Evolutionary conservation across 2,113 vertebrate species (phyloP), one percentile per base, ranked within the genome.

Genomic region (Oncorhynchus gorbuscha): DNA sequence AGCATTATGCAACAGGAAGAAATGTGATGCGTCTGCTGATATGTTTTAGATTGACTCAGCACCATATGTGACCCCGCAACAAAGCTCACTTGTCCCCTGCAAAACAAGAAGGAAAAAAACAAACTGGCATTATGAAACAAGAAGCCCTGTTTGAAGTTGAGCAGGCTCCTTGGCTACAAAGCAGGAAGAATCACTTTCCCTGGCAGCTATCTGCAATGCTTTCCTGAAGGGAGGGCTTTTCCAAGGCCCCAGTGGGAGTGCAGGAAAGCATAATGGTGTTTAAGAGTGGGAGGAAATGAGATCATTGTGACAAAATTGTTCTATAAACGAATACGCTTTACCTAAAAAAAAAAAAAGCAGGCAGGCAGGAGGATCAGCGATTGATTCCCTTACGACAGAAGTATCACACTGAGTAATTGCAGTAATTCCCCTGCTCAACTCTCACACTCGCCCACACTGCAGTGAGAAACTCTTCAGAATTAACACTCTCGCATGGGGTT

Each of bases 11-110:
- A 93, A 94, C 81, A 84, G 24, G 65, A 65, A 81, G 83, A 91
- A 89, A 91, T 89, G 86, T 82, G 90, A 91, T 86, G 88, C 81
- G 84, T 89, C 90, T 88, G 83, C 87, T 90, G 91, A 92, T 92
- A 82, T 79, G 82, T 45, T 45, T 45, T 11, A 45, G 39, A 90
- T 86, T 86, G 81, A 67, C 81, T 80, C 67, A 65, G 75, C 69
- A 80, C 76, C 82, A 81, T 75, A 82, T 81, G 76, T 77, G 67
- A 88, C 83, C 32, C 68, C 64, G 78, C 67, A 87, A 88, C 86
- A 91, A 90, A 85, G 86, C 84, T 51, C 74, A 28, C 76, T 87
- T 92, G 87, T 92, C 62, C 32, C 12, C 58, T 66, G 66, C 28
- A 71, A 49, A 72, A 77, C 35, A 45, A 82, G 39, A 75, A 72